phyloP scores from a whole-genome alignment of 2,797 vertebrate species.

The Rhynchotus rufescens region DNA sequence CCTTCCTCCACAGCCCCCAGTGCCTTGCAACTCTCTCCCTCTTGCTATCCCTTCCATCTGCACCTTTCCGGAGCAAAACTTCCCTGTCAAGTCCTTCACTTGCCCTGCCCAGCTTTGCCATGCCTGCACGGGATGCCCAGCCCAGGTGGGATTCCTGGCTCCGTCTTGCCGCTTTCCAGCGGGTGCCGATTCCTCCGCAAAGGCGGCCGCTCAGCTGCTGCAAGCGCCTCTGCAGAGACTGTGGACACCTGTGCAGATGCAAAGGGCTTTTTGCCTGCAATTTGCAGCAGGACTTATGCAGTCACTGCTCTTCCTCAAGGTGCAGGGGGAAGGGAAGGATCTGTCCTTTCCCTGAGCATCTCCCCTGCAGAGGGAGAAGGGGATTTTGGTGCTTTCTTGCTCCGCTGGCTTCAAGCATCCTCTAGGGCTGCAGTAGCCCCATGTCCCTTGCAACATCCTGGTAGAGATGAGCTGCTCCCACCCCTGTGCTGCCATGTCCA shows the following conservation, averaged over 20 bases:
- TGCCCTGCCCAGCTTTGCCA: no score
- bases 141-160: background rate
- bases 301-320: background rate
- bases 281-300: rapidly evolving
- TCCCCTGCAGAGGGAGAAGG: background rate
- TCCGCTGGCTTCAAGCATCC: no score
- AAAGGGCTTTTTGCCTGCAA: background rate
- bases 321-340: background rate
- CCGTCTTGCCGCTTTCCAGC: background rate
- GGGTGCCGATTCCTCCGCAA: background rate
- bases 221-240: background rate
- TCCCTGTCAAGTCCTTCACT: background rate
- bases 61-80: background rate
- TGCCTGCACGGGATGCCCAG: background rate
- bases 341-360: background rate
- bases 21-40: background rate
- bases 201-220: background rate
- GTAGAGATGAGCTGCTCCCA: background rate
- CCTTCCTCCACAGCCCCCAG: constrained; percentile 7
- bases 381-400: background rate
- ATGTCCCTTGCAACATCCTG: background rate
- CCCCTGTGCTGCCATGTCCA: no score
- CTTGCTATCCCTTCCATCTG: background rate
- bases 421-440: no score
- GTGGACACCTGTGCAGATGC: background rate